Conservation (phyloP, 1,140 invertebrate species). For the Drosophila carrolli region DNA sequence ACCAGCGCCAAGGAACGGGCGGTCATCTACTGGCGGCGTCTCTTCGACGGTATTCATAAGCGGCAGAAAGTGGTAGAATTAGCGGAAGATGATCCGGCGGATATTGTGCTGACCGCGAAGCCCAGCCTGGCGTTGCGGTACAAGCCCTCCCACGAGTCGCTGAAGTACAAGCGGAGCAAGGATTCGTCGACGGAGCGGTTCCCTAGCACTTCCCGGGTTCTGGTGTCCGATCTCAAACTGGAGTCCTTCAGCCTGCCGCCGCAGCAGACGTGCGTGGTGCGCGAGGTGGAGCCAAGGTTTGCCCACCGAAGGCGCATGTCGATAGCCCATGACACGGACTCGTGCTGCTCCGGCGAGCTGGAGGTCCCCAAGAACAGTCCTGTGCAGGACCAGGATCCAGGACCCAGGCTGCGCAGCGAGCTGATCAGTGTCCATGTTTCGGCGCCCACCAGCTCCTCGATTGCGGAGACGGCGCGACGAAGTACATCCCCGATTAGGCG, state of each 20-base stretch:
- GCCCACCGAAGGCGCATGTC: slow-evolving; percentile 35
- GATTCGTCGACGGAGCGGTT: slow-evolving; percentile 13
- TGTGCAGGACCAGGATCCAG: slow-evolving; percentile 13
- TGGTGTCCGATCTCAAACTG: slow-evolving; percentile 34
- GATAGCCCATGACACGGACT: slow-evolving; percentile 52
- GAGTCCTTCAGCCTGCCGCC: slow-evolving; percentile 61
- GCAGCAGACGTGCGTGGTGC: slow-evolving; percentile 62
- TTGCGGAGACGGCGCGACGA: slow-evolving; percentile 1
- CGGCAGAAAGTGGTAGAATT: background rate
- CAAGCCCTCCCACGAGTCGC: slow-evolving; percentile 63
- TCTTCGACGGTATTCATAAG: slow-evolving; percentile 11
- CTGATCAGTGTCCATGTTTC: slow-evolving; percentile 23
- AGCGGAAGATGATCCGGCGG: slow-evolving; percentile 1
- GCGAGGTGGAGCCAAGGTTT: slow-evolving; percentile 59
- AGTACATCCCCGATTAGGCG: slow-evolving; percentile 13
- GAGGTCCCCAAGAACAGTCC: slow-evolving; percentile 39
- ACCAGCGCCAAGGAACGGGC: slow-evolving; percentile 12
- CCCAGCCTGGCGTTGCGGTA: slow-evolving; percentile 53
- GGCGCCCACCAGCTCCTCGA: slow-evolving; percentile 5
- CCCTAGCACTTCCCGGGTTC: slow-evolving; percentile 1
- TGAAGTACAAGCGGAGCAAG: slow-evolving; percentile 45
- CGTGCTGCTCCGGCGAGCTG: slow-evolving; percentile 48
- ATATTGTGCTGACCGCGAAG: slow-evolving; percentile 11
- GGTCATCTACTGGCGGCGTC: slow-evolving; percentile 34
- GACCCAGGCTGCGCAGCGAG: slow-evolving; percentile 1